Conservation (phyloP, 1,140 invertebrate genomes). For the Ephestia elutella region DNA sequence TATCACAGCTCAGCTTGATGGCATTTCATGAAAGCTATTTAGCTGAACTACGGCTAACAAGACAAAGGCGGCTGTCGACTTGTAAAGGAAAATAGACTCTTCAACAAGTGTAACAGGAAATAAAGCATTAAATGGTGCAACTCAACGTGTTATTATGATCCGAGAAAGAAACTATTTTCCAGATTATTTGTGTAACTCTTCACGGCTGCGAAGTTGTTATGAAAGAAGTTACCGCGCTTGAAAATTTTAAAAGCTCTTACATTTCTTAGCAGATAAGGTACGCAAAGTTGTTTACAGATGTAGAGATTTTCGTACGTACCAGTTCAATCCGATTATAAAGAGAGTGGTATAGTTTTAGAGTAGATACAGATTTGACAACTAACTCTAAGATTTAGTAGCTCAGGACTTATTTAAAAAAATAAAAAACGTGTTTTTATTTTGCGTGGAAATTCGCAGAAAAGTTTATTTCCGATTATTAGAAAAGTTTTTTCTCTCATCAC, state of each 20-base stretch:
- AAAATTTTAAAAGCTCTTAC: constrained; percentile 50
- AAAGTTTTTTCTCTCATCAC: no score
- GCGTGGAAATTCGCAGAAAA: no score
- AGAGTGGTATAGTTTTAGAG: no score
- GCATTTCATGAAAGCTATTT: no score
- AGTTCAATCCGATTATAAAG: neutral
- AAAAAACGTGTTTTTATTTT: no score
- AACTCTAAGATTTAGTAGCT: no score
- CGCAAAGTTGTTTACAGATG: constrained; percentile 12
- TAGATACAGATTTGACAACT: no score
- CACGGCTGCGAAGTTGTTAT: constrained; percentile 42
- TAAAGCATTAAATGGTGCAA: constrained; percentile 8
- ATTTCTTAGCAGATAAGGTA: constrained; percentile 37
- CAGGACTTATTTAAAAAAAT: no score
- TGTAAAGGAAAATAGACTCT: constrained; percentile 19
- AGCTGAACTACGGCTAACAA: neutral
- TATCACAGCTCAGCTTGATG: no score
- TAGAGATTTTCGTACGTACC: neutral
- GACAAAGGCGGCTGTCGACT: constrained; percentile 11
- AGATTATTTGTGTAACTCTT: constrained; percentile 59
- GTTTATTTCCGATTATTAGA: no score
- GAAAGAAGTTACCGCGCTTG: constrained; percentile 48
- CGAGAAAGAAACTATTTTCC: constrained; percentile 47
- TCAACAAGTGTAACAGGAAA: constrained; percentile 16
- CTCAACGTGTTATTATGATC: constrained; percentile 46